These are phyloP conservation scores for Campoletis sonorensis DNA, from an alignment of 1,140 invertebrate species.

Conservation along the genomic window DNA sequence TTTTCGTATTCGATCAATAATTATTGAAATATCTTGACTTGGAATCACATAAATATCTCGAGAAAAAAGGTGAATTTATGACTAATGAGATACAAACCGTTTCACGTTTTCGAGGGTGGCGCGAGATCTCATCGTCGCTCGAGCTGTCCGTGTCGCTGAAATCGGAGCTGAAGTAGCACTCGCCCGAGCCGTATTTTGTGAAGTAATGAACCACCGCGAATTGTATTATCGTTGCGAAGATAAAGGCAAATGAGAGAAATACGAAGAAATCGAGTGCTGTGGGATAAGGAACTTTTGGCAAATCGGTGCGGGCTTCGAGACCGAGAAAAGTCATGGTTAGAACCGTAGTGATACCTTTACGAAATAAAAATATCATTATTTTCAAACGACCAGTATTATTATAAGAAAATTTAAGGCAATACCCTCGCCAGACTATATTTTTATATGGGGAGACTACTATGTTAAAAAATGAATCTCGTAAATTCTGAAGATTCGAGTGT, in stretches of 20 bases:
- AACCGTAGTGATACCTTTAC: conserved; percentile 89
- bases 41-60: neutral
- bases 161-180: conserved; percentile 87
- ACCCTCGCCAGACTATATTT: too few species aligned
- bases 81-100: conserved; percentile 39
- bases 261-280: conserved; percentile 93
- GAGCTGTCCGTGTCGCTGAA: conserved; percentile 71
- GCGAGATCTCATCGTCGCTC: conserved; percentile 76
- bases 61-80: neutral
- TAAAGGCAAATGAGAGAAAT: conserved; percentile 90
- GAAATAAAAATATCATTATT: conserved; percentile 19
- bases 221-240: conserved; percentile 91
- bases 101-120: conserved; percentile 33
- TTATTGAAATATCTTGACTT: neutral
- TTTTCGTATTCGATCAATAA: neutral
- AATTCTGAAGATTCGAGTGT: too few species aligned
- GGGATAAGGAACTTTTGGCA: conserved; percentile 91
- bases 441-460: too few species aligned
- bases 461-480: too few species aligned
- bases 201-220: conserved; percentile 94
- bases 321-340: conserved; percentile 93
- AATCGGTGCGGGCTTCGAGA: conserved; percentile 88
- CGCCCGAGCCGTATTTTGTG: conserved; percentile 92
- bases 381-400: neutral
- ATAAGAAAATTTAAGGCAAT: neutral